Evolutionary conservation across 2,113 vertebrate species (phyloP), one percentile per base, ranked within the genome.

Genomic region (Asarcornis scutulata): DNA sequence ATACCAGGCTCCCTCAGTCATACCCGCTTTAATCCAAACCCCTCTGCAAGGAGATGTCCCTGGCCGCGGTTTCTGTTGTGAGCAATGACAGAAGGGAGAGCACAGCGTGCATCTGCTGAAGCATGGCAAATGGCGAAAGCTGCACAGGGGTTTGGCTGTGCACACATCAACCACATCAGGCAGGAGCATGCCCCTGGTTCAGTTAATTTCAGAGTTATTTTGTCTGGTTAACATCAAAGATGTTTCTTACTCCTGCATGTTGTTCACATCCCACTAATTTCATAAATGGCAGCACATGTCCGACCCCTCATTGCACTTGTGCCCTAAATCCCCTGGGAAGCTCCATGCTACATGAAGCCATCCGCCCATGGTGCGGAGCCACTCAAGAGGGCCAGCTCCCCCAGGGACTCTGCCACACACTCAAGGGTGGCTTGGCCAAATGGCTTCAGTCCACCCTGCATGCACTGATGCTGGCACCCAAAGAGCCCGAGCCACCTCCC

Each of bases 1-100:
- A 60, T 94, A 96, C 88, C 93, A 97, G 95, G 96, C 91, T 81
- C 89, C 76, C 90, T 95, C 88, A 96, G 95, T 97, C 95, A 97
- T 95, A 89, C 88, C 63, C 25, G 60, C 83, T 96, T 91, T 97
- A 77, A 94, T 96, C 83, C 88, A 36, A 96, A 73, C 85, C 85
- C 76, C 1, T 73, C 93, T 91, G 92, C 64, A 2, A 73, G 85
- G 85, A 69, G 72, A 89, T 60, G 80, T 94, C 68, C 85, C 85
- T 1, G 0, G 91, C 69, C 71, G 62, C 9, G 0, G 55, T 72
- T 59, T 83, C 83, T 73, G 73, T 89, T 60, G 79, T 32, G 79
- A 94, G 60, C 83, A 67, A 5, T 10, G 21, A 31, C 80, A 67
- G 89, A 73, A 26, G 76, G 94, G 93, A 9, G 1, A 94, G 88